Percentiles rank a stretch among this genome's conserved stretches.
These are phyloP conservation scores for Dastarcus helophoroides DNA, from an alignment of 2,888 invertebrate genomes.

Conservation along the genomic window DNA sequence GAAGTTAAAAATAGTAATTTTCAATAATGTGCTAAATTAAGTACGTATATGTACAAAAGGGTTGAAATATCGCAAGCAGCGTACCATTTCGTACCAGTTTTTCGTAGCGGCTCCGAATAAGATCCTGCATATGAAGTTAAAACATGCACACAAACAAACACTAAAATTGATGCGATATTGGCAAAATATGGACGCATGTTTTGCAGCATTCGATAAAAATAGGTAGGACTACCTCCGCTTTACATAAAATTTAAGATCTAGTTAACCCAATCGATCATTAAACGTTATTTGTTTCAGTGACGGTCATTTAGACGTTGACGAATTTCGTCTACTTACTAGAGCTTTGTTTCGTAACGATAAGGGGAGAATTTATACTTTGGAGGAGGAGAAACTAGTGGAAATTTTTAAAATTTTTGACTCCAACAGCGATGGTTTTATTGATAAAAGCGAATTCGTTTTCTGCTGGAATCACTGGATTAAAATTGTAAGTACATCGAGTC, in stretches of 20 bases:
- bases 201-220: constrained; percentile 81
- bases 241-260: background rate
- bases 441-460: constrained; percentile 70
- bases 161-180: constrained; percentile 1
- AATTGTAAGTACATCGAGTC: constrained; percentile 66
- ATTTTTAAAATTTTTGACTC: constrained; percentile 74
- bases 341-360: constrained; percentile 78
- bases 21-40: too few relatives aligned
- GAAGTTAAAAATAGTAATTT: too few relatives aligned
- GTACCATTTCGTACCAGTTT: too few relatives aligned
- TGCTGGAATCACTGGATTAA: constrained; percentile 91
- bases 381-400: constrained; percentile 57
- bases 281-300: constrained; percentile 44
- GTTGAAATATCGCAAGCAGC: too few relatives aligned
- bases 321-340: constrained; percentile 72
- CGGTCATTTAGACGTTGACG: constrained; percentile 61
- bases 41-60: too few relatives aligned
- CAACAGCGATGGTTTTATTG: constrained; percentile 64
- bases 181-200: constrained; percentile 71
- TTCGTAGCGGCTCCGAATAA: too few relatives aligned
- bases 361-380: constrained; percentile 70
- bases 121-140: too few relatives aligned
- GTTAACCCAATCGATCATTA: background rate
- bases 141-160: too few relatives aligned
- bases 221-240: constrained; percentile 40